A percentile compares a stretch with the other conserved stretches of the same genome.
These are phyloP conservation scores for Micronycteris hirsuta DNA, from an alignment of 2,113 vertebrate genomes.

Conservation along the genomic window DNA sequence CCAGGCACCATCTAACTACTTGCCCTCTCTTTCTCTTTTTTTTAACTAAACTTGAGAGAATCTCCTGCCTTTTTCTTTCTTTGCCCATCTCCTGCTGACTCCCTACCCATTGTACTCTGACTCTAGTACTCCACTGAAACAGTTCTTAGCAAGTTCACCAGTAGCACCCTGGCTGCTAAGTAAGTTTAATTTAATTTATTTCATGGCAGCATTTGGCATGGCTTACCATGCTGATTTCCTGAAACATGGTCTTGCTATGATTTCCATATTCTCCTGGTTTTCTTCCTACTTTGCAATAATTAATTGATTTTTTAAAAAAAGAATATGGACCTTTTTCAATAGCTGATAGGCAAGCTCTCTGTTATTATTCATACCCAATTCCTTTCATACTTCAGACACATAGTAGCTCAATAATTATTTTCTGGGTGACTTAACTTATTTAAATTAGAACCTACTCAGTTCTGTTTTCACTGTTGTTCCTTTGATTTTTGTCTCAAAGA, in stretches of 20 bases:
- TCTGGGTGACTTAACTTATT: neutral
- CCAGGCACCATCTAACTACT: neutral
- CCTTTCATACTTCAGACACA: neutral
- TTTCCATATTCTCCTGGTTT: neutral
- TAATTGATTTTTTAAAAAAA: neutral
- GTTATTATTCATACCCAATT: neutral
- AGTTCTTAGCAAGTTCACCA: neutral
- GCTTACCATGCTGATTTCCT: neutral
- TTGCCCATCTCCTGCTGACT: neutral
- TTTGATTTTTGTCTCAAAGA: constrained; percentile 7
- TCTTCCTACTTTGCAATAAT: neutral
- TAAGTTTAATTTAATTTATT: neutral
- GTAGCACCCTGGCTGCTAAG: neutral
- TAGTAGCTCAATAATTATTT: neutral
- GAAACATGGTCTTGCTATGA: neutral
- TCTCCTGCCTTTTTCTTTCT: neutral
- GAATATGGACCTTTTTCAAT: neutral
- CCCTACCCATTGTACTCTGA: neutral
- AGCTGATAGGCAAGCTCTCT: neutral
- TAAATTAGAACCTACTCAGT: neutral
- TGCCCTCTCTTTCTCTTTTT: neutral
- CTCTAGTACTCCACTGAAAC: neutral
- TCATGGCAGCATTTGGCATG: neutral
- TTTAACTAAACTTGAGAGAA: neutral
- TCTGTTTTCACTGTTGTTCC: neutral